Evolutionary conservation across 2,113 vertebrate species (phyloP).

Genomic region (Nycticorax nycticorax): DNA sequence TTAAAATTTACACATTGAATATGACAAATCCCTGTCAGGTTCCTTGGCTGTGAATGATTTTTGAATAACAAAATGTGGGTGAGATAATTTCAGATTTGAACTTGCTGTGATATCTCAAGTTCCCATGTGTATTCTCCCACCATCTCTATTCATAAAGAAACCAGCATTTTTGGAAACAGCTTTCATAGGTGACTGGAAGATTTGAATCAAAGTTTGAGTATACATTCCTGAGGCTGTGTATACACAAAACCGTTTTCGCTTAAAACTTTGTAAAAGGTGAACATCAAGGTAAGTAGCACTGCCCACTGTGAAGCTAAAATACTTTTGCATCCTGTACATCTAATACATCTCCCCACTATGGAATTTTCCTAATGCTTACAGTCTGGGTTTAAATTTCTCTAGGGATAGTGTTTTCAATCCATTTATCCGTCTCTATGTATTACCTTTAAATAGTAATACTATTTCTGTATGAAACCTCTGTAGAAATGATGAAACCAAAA

Average conservation of each 20-base stretch:
- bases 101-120: neutral
- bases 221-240: neutral
- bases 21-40: neutral
- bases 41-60: neutral
- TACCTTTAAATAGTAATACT: neutral
- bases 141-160: neutral
- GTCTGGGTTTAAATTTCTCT: neutral
- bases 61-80: neutral
- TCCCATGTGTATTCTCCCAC: neutral
- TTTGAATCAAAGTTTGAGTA: neutral
- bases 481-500: neutral
- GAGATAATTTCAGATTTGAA: neutral
- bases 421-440: neutral
- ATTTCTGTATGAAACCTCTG: neutral
- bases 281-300: neutral
- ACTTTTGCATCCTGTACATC: neutral
- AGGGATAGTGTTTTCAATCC: neutral
- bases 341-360: neutral
- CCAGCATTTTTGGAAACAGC: neutral
- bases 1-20: neutral
- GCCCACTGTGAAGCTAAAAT: neutral
- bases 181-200: neutral
- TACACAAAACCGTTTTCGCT: neutral
- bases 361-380: neutral
- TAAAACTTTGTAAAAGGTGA: neutral